Evolutionary conservation across 2,797 vertebrate genomes (phyloP), one percentile per base, ranked within the genome.

Genomic region (Iguana delicatissima): DNA sequence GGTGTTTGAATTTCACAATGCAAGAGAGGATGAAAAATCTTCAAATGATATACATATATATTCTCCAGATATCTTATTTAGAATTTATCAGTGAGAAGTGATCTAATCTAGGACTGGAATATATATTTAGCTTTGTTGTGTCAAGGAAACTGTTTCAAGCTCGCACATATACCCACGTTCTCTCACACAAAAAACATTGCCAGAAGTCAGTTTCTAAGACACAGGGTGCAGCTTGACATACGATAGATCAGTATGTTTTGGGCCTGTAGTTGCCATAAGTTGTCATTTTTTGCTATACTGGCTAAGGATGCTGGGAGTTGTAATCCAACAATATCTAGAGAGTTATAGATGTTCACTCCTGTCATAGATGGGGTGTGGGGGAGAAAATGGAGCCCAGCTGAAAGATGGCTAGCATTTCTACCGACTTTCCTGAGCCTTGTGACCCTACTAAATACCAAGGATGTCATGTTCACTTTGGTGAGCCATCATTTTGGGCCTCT

Each of bases 1-100:
- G 74, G 86, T 94, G n/a, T 29, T 94, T 89, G 74, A 95, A 94
- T 87, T 91, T 82, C 73, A 80, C 29, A 42, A 80, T 4, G n/a
- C 81, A 74, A 52, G n/a, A 77, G 38, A 85, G 92, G 46, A 29
- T 29, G 5, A 76, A 46, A 57, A 42, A 74, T n/a, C 59, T 50
- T 46, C 77, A 86, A 50, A 59, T 81, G 50, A 38, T 46, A 42
- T 57, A 32, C 42, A 38, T 86, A 86, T 29, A 69, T 32, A 69
- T 29, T 62, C 59, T 50, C 32, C 62, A 72, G 35, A 73, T 52
- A 57, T n/a, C 59, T 24, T 89, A 32, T 52, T 89, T 69, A 76
- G 38, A 73, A 83, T 77, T 38, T 38, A 74, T 89, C 52, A 83
- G 29, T 83, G 73, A 50, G 42, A 89, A 89, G 6, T 55, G 32